Evolutionary conservation across 2,797 vertebrate genomes (phyloP).

Genomic region (Apodemus agrarius): DNA sequence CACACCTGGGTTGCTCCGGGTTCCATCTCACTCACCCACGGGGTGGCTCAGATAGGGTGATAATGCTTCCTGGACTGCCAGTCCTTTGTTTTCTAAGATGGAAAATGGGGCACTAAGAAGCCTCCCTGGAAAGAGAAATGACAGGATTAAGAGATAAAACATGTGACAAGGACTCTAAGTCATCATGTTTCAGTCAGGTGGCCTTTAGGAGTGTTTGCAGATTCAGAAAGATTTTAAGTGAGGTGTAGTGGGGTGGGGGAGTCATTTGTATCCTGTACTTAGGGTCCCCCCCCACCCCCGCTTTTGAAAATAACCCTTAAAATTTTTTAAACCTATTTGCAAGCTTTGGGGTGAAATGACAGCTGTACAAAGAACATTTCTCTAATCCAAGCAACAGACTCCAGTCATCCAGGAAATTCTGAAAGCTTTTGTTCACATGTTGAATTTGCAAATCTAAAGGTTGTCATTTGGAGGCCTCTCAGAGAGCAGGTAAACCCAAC

Average conservation of each 20-base stretch:
- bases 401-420: background rate
- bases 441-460: background rate
- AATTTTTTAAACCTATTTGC: background rate
- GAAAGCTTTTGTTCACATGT: slow-evolving; percentile 5
- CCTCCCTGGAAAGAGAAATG: background rate
- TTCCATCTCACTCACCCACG: background rate
- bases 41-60: background rate
- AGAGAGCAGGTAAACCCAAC: background rate
- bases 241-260: background rate
- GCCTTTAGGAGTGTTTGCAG: background rate
- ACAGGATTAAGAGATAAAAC: slow-evolving; percentile 47
- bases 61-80: background rate
- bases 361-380: background rate
- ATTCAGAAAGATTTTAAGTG: background rate
- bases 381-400: background rate
- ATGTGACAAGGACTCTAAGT: background rate
- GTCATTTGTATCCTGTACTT: background rate
- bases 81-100: slow-evolving; percentile 1
- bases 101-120: background rate
- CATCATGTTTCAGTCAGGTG: background rate
- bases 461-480: background rate
- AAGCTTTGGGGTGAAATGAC: background rate
- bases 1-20: background rate
- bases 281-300: rapidly evolving
- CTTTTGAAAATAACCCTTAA: background rate